A percentile compares a stretch with the other conserved stretches of the same genome.
phyloP scores from a whole-genome alignment of 2,113 vertebrate genomes.

The Synchiropus splendidus region DNA sequence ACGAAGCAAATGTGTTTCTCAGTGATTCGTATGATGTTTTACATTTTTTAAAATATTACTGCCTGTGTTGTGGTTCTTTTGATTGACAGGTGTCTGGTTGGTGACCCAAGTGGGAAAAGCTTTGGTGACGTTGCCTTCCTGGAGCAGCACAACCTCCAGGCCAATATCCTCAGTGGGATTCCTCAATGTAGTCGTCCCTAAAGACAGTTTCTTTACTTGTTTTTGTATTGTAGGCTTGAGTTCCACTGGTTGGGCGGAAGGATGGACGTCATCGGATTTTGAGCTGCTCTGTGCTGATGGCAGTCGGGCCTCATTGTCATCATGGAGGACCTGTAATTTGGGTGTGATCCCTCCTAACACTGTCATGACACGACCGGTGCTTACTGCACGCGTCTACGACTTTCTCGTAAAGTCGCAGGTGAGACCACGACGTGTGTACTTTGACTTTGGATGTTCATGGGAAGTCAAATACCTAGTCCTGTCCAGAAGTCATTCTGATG shows the following conservation, averaged over 20 bases:
- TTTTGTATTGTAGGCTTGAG: conserved; percentile 60
- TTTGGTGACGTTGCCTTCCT: conserved; percentile 83
- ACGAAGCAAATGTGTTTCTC: not conserved
- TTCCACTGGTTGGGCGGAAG: conserved; percentile 70
- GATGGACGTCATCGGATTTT: conserved; percentile 62
- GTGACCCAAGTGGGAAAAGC: conserved; percentile 76
- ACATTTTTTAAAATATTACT: not conserved
- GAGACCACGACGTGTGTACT: conserved; percentile 1
- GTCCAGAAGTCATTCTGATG: too few species aligned
- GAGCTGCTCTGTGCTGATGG: conserved; percentile 75
- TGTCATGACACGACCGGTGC: conserved; percentile 79
- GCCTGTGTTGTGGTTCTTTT: not conserved
- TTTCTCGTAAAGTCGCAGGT: conserved; percentile 84
- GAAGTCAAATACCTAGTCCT: too few species aligned
- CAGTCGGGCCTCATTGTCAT: conserved; percentile 60
- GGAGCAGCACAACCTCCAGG: conserved; percentile 76
- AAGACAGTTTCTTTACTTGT: not conserved
- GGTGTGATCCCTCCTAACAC: conserved; percentile 73
- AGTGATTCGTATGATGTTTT: not conserved
- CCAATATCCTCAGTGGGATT: conserved; percentile 75
- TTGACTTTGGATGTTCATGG: too few species aligned
- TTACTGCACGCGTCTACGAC: conserved; percentile 71
- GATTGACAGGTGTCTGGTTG: conserved; percentile 73
- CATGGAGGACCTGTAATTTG: conserved; percentile 78
- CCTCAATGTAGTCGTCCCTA: not conserved